These are phyloP conservation scores for Dryas iulia DNA, from an alignment of 1,140 invertebrate species.

Conservation along the genomic window DNA sequence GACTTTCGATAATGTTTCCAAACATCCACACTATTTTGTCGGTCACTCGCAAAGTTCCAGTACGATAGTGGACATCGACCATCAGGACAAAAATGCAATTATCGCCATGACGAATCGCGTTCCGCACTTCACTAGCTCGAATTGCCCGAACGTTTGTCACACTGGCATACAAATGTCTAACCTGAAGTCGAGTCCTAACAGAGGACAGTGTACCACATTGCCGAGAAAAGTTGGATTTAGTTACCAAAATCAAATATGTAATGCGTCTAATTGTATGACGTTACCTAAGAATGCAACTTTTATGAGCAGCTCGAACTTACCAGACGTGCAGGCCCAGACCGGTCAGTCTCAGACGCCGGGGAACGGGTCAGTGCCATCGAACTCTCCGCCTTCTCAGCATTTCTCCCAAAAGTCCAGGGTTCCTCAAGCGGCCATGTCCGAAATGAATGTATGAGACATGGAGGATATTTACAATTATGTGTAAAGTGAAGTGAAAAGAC, in stretches of 20 bases:
- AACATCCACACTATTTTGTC: constrained; percentile 85
- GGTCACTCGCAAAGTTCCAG: constrained; percentile 85
- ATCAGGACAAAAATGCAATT: constrained; percentile 85
- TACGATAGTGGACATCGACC: constrained; percentile 90
- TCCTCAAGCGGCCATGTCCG: constrained; percentile 88
- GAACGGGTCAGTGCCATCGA: constrained; percentile 64
- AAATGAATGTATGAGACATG: constrained; percentile 90
- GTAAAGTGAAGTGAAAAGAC: constrained; percentile 61
- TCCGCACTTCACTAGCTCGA: constrained; percentile 73
- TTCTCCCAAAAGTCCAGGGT: constrained; percentile 82
- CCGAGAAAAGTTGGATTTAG: constrained; percentile 83
- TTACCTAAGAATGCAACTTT: constrained; percentile 81
- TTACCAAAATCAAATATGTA: constrained; percentile 77
- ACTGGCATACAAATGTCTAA: constrained; percentile 82
- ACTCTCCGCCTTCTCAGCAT: constrained; percentile 66
- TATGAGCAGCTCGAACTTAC: constrained; percentile 81
- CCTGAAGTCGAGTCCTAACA: constrained; percentile 81
- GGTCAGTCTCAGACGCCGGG: constrained; percentile 67
- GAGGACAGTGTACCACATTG: constrained; percentile 83
- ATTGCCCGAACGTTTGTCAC: constrained; percentile 81
- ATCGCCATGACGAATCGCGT: constrained; percentile 82
- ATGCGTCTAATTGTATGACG: constrained; percentile 81
- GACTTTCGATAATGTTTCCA: constrained; percentile 85
- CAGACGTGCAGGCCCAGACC: constrained; percentile 77
- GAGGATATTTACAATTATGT: constrained; percentile 80